A percentile compares a stretch with the other conserved stretches of the same genome.
Evolutionary conservation across 2,113 vertebrate genomes (phyloP).

Genomic region (Trinectes maculatus): DNA sequence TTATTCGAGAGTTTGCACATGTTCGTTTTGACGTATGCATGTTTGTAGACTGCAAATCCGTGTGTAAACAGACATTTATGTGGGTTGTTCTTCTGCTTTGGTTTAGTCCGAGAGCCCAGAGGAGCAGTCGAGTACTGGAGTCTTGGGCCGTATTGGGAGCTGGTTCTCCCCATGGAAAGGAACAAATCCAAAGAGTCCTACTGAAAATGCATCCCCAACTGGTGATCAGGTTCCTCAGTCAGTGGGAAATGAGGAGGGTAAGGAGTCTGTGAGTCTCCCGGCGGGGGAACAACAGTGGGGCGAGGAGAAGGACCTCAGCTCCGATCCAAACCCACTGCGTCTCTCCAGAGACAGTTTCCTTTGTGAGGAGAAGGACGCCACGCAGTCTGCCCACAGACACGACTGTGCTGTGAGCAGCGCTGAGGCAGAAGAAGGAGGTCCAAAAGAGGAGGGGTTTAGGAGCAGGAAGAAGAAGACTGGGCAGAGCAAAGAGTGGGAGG

Average conservation of each 20-base stretch:
- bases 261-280: slow-evolving; percentile 31
- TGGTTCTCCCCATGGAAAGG: slow-evolving; percentile 78
- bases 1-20: slow-evolving; percentile 1
- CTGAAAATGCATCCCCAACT: slow-evolving; percentile 47
- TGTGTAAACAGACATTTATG: slow-evolving; percentile 8
- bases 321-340: slow-evolving; percentile 17
- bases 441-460: slow-evolving; percentile 67
- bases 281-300: slow-evolving; percentile 26
- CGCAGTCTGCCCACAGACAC: slow-evolving; percentile 73
- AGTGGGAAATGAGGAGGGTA: slow-evolving; percentile 30
- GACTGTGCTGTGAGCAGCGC: slow-evolving; percentile 41
- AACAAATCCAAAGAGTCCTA: slow-evolving; percentile 38
- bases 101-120: slow-evolving; percentile 74
- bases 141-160: slow-evolving; percentile 79
- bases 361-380: slow-evolving; percentile 66
- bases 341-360: slow-evolving; percentile 51
- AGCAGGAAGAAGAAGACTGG: slow-evolving; percentile 44
- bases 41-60: slow-evolving; percentile 7
- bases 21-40: slow-evolving; percentile 44
- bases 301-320: slow-evolving; percentile 32
- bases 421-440: slow-evolving; percentile 46
- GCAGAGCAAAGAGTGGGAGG: slow-evolving; percentile 54
- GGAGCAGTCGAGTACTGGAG: slow-evolving; percentile 72
- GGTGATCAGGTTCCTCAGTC: slow-evolving; percentile 9
- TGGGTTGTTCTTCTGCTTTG: slow-evolving; percentile 41